Percentiles rank a stretch among this genome's conserved stretches.
Conservation (phyloP, 2,113 vertebrate genomes). For the Protobothrops flavoviridis region DNA sequence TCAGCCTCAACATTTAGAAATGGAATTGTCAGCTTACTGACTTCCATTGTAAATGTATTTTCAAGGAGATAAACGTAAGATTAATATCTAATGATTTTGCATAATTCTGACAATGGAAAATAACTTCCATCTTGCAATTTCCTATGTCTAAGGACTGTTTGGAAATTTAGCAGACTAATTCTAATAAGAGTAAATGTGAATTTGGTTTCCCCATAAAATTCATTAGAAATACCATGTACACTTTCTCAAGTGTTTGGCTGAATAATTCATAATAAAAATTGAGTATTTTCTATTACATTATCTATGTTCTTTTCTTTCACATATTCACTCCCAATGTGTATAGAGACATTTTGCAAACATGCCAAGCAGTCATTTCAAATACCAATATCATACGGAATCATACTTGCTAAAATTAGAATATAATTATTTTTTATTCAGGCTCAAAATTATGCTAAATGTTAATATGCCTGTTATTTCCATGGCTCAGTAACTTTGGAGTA, state of each 20-base stretch:
- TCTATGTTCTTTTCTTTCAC: background rate
- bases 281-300: background rate
- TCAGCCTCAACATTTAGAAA: background rate
- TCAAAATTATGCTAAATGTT: slow-evolving; percentile 36
- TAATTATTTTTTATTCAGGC: slow-evolving; percentile 32
- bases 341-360: slow-evolving; percentile 12
- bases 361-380: slow-evolving; percentile 7
- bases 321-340: background rate
- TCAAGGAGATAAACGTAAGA: slow-evolving; percentile 9
- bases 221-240: background rate
- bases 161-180: accelerated
- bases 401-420: slow-evolving; percentile 8
- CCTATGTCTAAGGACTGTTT: accelerated
- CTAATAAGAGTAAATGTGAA: background rate
- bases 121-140: background rate
- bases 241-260: accelerated
- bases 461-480: slow-evolving; percentile 30
- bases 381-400: background rate
- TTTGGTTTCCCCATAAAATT: accelerated
- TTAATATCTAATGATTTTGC: background rate
- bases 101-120: accelerated
- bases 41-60: background rate
- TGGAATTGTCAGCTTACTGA: background rate
- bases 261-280: background rate
- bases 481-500: background rate